These are phyloP conservation scores for Anoura caudifer DNA, from an alignment of 2,113 vertebrate genomes.

Conservation along the genomic window DNA sequence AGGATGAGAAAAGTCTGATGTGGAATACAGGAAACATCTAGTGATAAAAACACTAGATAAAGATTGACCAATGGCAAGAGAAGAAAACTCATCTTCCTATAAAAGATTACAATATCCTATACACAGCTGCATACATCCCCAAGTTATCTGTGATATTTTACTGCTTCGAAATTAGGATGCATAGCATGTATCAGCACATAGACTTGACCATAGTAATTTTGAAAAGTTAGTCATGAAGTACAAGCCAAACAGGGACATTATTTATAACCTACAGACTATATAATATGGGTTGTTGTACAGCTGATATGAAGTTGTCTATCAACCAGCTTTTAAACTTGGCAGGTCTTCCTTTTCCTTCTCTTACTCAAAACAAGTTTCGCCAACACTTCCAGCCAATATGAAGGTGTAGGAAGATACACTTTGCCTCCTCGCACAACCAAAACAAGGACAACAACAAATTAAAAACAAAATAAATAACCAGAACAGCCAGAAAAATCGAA, in stretches of 20 bases:
- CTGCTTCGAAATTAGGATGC: background rate
- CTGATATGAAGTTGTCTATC: conserved; percentile 27
- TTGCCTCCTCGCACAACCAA: too few species aligned
- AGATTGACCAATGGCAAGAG: background rate
- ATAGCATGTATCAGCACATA: background rate
- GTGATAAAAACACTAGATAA: background rate
- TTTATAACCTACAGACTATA: background rate
- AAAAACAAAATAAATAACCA: too few species aligned
- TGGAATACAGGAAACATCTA: background rate
- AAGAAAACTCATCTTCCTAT: background rate
- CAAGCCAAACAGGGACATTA: background rate
- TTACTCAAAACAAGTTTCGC: conserved; percentile 64
- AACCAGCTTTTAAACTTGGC: conserved; percentile 62
- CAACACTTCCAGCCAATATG: background rate
- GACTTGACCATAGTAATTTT: background rate
- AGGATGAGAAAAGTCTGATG: background rate
- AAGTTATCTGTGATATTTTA: background rate
- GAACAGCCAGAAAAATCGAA: too few species aligned
- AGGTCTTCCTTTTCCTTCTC: conserved; percentile 17
- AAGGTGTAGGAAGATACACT: too few species aligned
- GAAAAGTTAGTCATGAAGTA: background rate
- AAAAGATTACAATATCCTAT: background rate
- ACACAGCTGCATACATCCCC: background rate
- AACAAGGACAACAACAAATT: too few species aligned
- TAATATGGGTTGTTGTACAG: background rate